A percentile compares a stretch with the other conserved stretches of the same genome.
phyloP scores from a whole-genome alignment of 1,140 invertebrate genomes.

The Leptonema lineaticorne region DNA sequence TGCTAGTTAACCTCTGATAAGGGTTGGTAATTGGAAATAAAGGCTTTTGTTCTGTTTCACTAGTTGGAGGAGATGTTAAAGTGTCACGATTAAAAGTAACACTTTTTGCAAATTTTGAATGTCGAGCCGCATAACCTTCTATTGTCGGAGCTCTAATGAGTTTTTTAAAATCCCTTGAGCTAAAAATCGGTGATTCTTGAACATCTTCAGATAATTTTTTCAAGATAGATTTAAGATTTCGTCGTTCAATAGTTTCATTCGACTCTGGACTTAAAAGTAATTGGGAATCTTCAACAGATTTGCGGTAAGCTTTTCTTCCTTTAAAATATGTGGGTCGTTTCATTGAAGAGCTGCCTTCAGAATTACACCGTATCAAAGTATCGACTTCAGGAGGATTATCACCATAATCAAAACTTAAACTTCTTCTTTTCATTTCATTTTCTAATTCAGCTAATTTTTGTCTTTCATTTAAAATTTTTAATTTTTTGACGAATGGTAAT shows the following conservation, averaged over 20 bases:
- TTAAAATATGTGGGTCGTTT: constrained; percentile 33
- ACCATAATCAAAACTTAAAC: constrained; percentile 77
- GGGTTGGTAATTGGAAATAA: constrained; percentile 38
- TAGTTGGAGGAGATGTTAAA: constrained; percentile 72
- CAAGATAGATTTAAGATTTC: constrained; percentile 80
- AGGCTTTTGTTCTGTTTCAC: constrained; percentile 47
- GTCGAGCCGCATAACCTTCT: constrained; percentile 82
- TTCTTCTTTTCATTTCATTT: constrained; percentile 65
- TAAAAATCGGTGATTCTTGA: constrained; percentile 50
- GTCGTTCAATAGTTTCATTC: constrained; percentile 80
- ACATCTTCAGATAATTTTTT: constrained; percentile 74
- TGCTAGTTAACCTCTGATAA: constrained; percentile 36
- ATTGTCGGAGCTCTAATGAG: constrained; percentile 78
- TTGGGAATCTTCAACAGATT: constrained; percentile 49
- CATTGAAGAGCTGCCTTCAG: constrained; percentile 59
- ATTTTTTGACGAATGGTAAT: constrained; percentile 83
- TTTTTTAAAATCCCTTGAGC: constrained; percentile 57
- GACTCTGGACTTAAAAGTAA: constrained; percentile 66
- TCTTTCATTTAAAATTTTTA: constrained; percentile 84
- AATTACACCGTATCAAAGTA: constrained; percentile 67
- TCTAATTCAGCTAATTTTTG: constrained; percentile 82
- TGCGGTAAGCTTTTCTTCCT: constrained; percentile 20
- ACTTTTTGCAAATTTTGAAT: constrained; percentile 84
- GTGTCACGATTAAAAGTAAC: constrained; percentile 85
- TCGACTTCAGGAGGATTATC: constrained; percentile 59